phyloP scores from a whole-genome alignment of 92 coral and sea anemone species.

The Zoanthus sociatus region DNA sequence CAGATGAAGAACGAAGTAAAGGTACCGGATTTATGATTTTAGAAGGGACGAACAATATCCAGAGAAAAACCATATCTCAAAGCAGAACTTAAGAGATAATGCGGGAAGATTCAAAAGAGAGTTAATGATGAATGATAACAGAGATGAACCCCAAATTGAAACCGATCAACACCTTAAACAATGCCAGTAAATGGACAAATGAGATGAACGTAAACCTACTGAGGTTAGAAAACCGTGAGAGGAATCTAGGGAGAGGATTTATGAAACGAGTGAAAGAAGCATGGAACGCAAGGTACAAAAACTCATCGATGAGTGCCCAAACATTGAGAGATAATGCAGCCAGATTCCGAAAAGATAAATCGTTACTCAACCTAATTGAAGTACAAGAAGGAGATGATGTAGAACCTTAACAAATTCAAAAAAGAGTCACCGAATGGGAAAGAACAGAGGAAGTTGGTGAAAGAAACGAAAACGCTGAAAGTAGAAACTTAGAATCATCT shows the following conservation, averaged over 20 bases:
- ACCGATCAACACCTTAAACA: background rate
- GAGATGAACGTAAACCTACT: conserved; percentile 14
- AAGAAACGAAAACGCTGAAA: background rate
- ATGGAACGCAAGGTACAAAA: conserved; percentile 26
- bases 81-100: no score
- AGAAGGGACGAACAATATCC: no score
- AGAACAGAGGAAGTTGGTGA: conserved; percentile 6
- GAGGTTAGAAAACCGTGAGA: conserved; percentile 37
- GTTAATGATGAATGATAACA: background rate
- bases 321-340: conserved; percentile 48
- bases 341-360: conserved; percentile 39
- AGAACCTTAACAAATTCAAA: background rate
- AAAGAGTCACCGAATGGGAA: background rate
- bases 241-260: conserved; percentile 45
- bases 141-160: conserved; percentile 1
- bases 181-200: conserved; percentile 1
- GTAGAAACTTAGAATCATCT: background rate
- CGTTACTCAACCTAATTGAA: conserved; percentile 9
- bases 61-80: no score
- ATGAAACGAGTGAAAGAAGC: conserved; percentile 46
- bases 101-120: conserved; percentile 4
- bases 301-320: conserved; percentile 19
- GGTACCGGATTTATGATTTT: no score
- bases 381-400: conserved; percentile 12
- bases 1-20: no score